phyloP scores from a whole-genome alignment of 2,113 vertebrate genomes.

The Pterophyllum scalare region DNA sequence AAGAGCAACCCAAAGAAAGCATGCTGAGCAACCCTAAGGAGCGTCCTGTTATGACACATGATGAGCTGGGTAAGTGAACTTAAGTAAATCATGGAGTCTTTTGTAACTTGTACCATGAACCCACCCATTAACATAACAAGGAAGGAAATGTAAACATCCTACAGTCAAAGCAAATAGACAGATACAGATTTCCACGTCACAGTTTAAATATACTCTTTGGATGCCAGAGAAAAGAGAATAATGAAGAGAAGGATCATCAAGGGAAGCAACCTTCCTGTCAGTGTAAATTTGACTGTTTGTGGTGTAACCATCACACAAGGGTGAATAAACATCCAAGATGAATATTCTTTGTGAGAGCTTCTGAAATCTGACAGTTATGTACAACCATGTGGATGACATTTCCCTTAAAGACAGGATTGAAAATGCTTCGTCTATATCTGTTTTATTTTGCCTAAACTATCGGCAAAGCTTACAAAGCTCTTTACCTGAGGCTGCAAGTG shows the following conservation, averaged over 20 bases:
- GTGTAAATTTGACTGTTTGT: background rate
- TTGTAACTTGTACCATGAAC: background rate
- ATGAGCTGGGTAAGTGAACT: background rate
- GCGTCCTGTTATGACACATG: slow-evolving; percentile 1
- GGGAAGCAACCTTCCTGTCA: background rate
- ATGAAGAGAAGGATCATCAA: background rate
- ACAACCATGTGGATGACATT: background rate
- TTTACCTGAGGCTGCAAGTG: background rate
- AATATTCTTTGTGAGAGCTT: background rate
- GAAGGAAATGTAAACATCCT: background rate
- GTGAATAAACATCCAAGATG: background rate
- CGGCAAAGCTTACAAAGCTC: background rate
- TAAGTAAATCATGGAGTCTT: background rate
- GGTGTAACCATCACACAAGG: background rate
- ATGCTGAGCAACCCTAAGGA: background rate
- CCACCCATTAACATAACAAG: slow-evolving; percentile 8
- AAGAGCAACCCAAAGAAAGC: background rate
- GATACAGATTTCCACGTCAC: background rate
- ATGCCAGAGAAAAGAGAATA: background rate
- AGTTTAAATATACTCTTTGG: background rate
- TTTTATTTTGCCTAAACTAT: background rate
- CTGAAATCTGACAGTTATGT: background rate
- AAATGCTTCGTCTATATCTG: background rate
- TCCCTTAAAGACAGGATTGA: background rate
- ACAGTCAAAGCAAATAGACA: background rate